phyloP scores from a whole-genome alignment of 2,888 invertebrate species.

The Piscicola geometra region DNA sequence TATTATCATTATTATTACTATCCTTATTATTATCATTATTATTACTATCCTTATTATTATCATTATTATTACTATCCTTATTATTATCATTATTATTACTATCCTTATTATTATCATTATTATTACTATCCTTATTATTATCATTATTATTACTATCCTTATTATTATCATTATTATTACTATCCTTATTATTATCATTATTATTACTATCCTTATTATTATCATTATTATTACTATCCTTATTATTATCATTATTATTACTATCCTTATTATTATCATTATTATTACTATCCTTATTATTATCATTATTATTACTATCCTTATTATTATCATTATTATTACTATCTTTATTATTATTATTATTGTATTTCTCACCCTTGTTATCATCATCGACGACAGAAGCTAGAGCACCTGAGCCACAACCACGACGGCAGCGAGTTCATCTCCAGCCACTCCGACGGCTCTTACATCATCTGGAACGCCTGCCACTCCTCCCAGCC shows the following conservation, averaged over 20 bases:
- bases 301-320: neutral
- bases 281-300: neutral
- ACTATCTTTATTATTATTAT: neutral
- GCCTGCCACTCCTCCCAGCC: constrained; percentile 55
- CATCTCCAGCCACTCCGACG: constrained; percentile 93
- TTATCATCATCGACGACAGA: constrained; percentile 61
- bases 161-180: constrained; percentile 2
- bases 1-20: neutral
- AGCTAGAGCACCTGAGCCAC: constrained; percentile 81
- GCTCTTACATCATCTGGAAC: constrained; percentile 73
- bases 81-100: neutral
- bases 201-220: neutral
- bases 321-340: neutral
- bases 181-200: neutral
- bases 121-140: neutral
- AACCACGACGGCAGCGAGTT: constrained; percentile 68
- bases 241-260: neutral
- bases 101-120: neutral
- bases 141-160: neutral
- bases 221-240: neutral
- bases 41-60: neutral
- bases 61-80: neutral
- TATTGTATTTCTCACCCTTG: neutral
- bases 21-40: neutral
- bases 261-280: neutral